phyloP scores from a whole-genome alignment of 2,113 vertebrate species.

The Halichoerus grypus region DNA sequence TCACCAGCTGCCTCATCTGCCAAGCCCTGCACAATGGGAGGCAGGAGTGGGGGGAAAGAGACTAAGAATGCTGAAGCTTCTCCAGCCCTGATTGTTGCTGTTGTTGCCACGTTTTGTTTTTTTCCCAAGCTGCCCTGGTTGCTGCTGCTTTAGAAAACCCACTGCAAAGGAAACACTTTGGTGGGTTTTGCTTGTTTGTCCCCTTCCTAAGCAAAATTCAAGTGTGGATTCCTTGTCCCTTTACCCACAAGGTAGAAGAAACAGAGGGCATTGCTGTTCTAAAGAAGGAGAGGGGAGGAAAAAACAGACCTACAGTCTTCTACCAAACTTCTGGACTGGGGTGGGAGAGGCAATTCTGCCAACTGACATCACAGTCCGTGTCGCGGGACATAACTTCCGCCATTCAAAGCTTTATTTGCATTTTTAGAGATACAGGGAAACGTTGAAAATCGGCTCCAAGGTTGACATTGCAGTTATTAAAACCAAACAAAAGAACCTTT shows the following conservation, averaged over 20 bases:
- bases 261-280: not conserved
- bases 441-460: slow-evolving; percentile 9
- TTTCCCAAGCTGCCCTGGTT: not conserved
- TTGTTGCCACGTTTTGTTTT: not conserved
- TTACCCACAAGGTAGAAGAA: not conserved
- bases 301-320: not conserved
- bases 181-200: not conserved
- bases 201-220: not conserved
- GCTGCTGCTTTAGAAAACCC: not conserved
- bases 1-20: not conserved
- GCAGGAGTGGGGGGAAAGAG: not conserved
- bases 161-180: not conserved
- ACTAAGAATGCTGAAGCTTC: not conserved
- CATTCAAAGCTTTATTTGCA: slow-evolving; percentile 53
- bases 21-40: not conserved
- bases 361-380: not conserved
- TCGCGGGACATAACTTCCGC: slow-evolving; percentile 3
- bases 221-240: not conserved
- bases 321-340: not conserved
- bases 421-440: slow-evolving; percentile 35
- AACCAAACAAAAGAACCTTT: slow-evolving; percentile 66
- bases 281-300: not conserved
- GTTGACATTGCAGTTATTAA: slow-evolving; percentile 56
- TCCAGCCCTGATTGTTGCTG: not conserved
- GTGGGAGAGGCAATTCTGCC: not conserved